These are phyloP conservation scores for Heterodera carotae DNA, from an alignment of 1,140 invertebrate species.

Conservation along the genomic window DNA sequence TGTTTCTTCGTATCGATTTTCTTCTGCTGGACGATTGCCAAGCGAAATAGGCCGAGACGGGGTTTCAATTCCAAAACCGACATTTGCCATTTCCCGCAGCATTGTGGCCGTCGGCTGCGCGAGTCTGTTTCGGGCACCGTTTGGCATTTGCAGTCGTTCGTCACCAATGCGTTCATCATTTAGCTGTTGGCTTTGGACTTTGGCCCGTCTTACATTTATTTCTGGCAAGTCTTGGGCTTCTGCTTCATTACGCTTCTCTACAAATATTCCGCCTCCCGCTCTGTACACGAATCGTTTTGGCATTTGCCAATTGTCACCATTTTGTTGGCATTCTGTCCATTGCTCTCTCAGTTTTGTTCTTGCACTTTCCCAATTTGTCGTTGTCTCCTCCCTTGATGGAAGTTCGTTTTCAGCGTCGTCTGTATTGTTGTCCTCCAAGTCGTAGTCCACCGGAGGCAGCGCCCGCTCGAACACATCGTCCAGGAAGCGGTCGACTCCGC, in stretches of 20 bases:
- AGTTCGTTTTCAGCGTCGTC: slow-evolving; percentile 4
- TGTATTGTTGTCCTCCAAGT: neutral
- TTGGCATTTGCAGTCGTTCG: neutral
- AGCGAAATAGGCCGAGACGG: neutral
- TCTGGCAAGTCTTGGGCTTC: neutral
- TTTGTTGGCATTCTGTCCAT: neutral
- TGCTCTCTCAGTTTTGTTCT: neutral
- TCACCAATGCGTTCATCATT: neutral
- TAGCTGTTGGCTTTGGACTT: neutral
- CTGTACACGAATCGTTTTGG: slow-evolving; percentile 11
- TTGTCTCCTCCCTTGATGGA: slow-evolving; percentile 41
- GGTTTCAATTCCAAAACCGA: neutral
- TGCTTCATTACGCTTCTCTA: neutral
- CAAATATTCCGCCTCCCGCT: neutral
- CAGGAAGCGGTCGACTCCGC: slow-evolving; percentile 34
- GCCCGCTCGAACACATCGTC: slow-evolving; percentile 41
- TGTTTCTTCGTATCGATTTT: neutral
- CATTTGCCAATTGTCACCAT: too few species aligned
- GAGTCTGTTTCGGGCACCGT: neutral
- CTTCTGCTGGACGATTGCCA: neutral
- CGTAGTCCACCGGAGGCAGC: slow-evolving; percentile 17
- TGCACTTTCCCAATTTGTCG: neutral
- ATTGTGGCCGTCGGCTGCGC: slow-evolving; percentile 2
- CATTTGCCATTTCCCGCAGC: neutral
- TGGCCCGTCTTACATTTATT: neutral